Evolutionary conservation across 2,797 vertebrate genomes (phyloP).

Genomic region (Sternotherus odoratus): DNA sequence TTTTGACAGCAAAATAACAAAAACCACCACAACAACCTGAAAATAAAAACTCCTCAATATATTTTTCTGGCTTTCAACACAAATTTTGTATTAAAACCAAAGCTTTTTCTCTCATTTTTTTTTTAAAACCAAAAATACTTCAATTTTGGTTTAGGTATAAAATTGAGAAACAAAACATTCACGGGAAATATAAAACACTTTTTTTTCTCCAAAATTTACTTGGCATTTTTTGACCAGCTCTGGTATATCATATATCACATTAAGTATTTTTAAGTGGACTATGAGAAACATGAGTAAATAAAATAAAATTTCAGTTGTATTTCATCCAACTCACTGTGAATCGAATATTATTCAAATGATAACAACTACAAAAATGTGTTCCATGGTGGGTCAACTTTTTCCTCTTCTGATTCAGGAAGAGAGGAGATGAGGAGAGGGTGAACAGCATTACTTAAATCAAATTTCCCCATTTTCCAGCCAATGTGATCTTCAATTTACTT

Average conservation of each 20-base stretch:
- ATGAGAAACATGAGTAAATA: background rate
- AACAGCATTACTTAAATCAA: background rate
- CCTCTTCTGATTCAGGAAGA: background rate
- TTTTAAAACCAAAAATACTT: background rate
- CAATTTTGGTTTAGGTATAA: background rate
- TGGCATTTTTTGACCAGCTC: background rate
- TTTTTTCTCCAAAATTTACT: background rate
- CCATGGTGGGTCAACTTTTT: background rate
- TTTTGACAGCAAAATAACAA: no score
- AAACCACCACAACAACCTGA: no score
- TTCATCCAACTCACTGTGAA: background rate
- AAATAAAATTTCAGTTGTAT: background rate
- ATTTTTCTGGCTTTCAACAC: no score
- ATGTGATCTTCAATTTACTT: background rate
- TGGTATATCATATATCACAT: background rate
- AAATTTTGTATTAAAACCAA: no score
- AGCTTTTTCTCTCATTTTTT: no score
- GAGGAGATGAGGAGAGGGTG: background rate
- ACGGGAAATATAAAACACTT: background rate
- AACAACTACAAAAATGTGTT: background rate
- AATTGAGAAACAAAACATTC: background rate
- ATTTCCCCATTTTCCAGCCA: rapidly evolving
- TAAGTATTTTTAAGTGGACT: background rate
- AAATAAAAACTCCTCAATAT: no score
- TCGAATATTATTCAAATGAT: background rate